phyloP scores from a whole-genome alignment of 2,888 invertebrate genomes.

The Conistra vaccinii region DNA sequence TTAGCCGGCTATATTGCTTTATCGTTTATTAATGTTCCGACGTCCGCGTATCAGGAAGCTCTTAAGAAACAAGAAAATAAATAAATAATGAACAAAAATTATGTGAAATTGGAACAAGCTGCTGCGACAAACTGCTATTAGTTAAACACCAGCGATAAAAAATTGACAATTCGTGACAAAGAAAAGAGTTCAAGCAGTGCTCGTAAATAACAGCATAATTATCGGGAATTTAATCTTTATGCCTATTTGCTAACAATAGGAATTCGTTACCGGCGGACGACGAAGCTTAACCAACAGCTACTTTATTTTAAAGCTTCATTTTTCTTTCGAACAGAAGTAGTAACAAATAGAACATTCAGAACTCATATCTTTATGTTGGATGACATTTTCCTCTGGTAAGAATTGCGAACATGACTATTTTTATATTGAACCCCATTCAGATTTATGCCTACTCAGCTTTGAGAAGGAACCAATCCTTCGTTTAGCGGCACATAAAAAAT shows the following conservation, averaged over 20 bases:
- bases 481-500: constrained; percentile 31
- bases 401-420: constrained; percentile 23
- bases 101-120: constrained; percentile 1
- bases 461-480: constrained; percentile 15
- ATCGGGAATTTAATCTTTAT: constrained; percentile 31
- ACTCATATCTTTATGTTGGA: constrained; percentile 4
- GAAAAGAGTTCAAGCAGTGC: constrained; percentile 9
- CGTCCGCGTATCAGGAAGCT: constrained; percentile 24
- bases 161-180: constrained; percentile 8
- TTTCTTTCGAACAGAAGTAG: constrained; percentile 5
- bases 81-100: constrained; percentile 16
- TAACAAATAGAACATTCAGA: constrained; percentile 15
- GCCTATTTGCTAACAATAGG: constrained; percentile 44
- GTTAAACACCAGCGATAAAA: background rate
- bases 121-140: constrained; percentile 10
- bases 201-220: constrained; percentile 37
- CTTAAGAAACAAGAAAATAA: constrained; percentile 25
- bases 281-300: background rate
- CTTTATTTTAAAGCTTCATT: constrained; percentile 32
- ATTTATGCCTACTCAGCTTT: constrained; percentile 22
- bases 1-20: constrained; percentile 40
- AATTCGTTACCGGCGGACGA: constrained; percentile 16
- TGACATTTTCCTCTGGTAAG: constrained; percentile 25
- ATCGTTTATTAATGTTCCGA: constrained; percentile 36
- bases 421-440: constrained; percentile 30